A percentile compares a stretch with the other conserved stretches of the same genome.
Conservation (phyloP, 2,797 vertebrate genomes). For the Selene dorsalis region DNA sequence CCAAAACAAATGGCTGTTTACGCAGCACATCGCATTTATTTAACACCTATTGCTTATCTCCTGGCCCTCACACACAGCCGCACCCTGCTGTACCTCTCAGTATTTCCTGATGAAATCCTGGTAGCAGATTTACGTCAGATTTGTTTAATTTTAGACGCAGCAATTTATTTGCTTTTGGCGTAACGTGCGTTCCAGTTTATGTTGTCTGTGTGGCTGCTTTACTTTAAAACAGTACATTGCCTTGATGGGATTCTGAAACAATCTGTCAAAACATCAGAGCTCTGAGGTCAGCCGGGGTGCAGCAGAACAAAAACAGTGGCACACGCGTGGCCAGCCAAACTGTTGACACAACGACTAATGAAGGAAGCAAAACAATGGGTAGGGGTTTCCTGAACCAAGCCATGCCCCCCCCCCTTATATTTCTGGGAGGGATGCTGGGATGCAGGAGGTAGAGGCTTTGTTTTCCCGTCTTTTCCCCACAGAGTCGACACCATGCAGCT, state of each 20-base stretch:
- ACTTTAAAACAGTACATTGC: conserved; percentile 69
- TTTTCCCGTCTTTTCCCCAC: conserved; percentile 80
- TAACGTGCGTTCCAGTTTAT: conserved; percentile 51
- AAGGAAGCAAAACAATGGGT: conserved; percentile 88
- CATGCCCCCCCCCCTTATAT: conserved; percentile 39
- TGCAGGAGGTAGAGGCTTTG: conserved; percentile 76
- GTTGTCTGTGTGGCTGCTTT: conserved; percentile 67
- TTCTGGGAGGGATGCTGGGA: conserved; percentile 75
- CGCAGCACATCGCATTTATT: conserved; percentile 43
- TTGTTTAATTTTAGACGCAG: conserved; percentile 77
- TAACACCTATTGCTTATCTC: conserved; percentile 75
- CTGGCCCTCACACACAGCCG: conserved; percentile 43
- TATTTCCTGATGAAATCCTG: conserved; percentile 71
- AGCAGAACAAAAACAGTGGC: conserved; percentile 84
- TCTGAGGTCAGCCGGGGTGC: conserved; percentile 76
- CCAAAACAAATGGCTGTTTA: conserved; percentile 50
- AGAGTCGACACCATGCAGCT: conserved; percentile 69
- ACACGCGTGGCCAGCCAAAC: conserved; percentile 80
- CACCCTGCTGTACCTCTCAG: conserved; percentile 57
- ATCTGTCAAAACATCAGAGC: conserved; percentile 86
- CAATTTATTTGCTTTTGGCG: conserved; percentile 75
- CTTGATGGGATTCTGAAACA: conserved; percentile 84
- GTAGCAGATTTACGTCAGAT: conserved; percentile 71
- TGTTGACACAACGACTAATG: conserved; percentile 86
- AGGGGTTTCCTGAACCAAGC: conserved; percentile 83